Base-by-base conservation (phyloP, 2,888 invertebrate species). In the Priocnemis perturbator region DNA sequence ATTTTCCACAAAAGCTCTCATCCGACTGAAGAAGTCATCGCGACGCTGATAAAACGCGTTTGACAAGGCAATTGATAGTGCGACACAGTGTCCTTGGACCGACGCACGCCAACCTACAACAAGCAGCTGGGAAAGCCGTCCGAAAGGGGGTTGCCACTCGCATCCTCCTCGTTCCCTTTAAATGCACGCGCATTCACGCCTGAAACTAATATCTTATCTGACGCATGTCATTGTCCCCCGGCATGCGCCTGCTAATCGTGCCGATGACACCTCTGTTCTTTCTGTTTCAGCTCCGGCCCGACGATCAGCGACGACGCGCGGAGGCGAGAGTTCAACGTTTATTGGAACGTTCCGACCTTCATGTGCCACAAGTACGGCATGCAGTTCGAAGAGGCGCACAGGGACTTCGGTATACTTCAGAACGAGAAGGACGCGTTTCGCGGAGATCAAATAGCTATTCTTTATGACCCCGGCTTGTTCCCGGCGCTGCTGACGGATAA, bases 321-420 rank as follows among this genome's bases (percentile, higher is more conserved):
- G 21, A 58, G 63, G 55, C 53, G 62, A 11, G 61, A 70, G 5
- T 92, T 93, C 80, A 88, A 90, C 37, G 91, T 94, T 0, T 94
- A 93, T 84, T 95, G 95, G 95, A 95, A 95, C 87, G 93, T 94
- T 0, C 95, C 95, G 0, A 93, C 94, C 0, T 93, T 93, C 83
- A 93, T 94, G 90, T 95, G 95, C 84, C 91, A 90, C 50, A 91
- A 92, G 0, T 92, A 93, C 78, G 92, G 92, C 20, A 87, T 94
- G 21, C 87, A 89, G 20, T 94, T 95, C 84, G 89, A 91, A 0
- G 88, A 92, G 63, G 87, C 94, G 0, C 89, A 90, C 0, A 85
- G 91, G 19, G 91, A 91, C 64, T 95, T 90, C 85, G 92, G 92
- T 0, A 93, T 95, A 44, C 85, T 91, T 3, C 94, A 94, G 78